Evolutionary conservation across 1,140 invertebrate species (phyloP).

Genomic region (Zelostemma sp.): DNA sequence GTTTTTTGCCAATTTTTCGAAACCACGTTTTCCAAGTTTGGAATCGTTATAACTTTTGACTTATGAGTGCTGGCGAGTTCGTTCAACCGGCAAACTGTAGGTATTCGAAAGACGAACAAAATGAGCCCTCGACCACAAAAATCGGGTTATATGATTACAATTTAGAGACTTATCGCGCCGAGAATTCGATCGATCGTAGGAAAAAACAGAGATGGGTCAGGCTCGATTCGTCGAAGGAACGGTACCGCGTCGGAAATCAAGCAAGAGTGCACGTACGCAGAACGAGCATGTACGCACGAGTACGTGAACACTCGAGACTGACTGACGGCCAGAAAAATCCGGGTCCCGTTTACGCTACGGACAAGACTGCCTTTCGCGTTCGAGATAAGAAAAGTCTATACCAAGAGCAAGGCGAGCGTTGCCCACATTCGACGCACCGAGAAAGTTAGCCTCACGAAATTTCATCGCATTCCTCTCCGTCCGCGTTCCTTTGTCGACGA

Average conservation of each 20-base stretch:
- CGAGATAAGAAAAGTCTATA: conserved; percentile 4
- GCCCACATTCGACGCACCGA: not conserved
- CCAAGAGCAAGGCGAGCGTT: not conserved
- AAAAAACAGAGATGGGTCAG: too few species aligned
- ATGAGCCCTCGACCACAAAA: too few species aligned
- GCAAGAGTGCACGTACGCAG: conserved; percentile 7
- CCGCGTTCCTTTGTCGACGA: not conserved
- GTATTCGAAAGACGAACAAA: too few species aligned
- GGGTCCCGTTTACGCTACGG: not conserved
- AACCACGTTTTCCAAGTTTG: too few species aligned
- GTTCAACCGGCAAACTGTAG: too few species aligned
- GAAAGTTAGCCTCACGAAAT: conserved; percentile 29
- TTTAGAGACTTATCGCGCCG: too few species aligned
- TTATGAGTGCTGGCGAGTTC: too few species aligned
- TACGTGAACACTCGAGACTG: conserved; percentile 6
- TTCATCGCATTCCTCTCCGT: conserved; percentile 31
- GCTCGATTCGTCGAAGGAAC: conserved; percentile 39
- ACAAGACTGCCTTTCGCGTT: not conserved
- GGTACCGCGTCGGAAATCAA: conserved; percentile 24
- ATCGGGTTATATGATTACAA: too few species aligned
- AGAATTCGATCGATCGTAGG: too few species aligned
- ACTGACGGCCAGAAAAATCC: conserved; percentile 1
- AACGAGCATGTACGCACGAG: not conserved
- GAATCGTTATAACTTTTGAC: too few species aligned
- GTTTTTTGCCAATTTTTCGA: too few species aligned